Evolutionary conservation across 2,888 invertebrate species (phyloP).

Genomic region (Argyra leucocephala): DNA sequence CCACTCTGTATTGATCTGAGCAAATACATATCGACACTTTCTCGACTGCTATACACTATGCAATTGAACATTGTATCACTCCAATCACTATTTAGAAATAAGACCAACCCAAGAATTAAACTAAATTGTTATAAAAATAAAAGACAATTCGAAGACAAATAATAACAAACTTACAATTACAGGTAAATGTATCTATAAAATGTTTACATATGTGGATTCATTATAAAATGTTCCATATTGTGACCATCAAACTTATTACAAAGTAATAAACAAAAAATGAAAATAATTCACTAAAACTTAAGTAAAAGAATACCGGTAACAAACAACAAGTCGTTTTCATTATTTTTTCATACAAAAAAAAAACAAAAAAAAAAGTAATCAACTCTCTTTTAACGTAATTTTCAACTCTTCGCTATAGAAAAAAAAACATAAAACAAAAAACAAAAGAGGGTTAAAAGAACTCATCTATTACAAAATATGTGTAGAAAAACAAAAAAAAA

Average conservation of each 20-base stretch:
- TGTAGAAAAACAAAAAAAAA: neutral
- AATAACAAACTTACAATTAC: too few relatives aligned
- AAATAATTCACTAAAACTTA: too few relatives aligned
- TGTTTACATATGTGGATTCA: too few relatives aligned
- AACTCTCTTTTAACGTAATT: neutral
- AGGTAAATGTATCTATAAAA: too few relatives aligned
- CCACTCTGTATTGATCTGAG: too few relatives aligned
- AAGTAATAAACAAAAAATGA: neutral
- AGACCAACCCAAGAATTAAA: too few relatives aligned
- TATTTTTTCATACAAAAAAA: neutral
- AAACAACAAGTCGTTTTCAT: neutral
- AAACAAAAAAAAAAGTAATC: neutral
- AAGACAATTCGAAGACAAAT: too few relatives aligned
- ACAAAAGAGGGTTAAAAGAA: constrained; percentile 2
- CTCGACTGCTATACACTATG: too few relatives aligned
- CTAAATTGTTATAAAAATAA: too few relatives aligned
- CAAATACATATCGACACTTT: too few relatives aligned
- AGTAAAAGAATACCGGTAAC: neutral
- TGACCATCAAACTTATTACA: neutral
- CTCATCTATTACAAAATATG: neutral
- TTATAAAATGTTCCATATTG: neutral
- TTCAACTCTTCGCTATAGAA: neutral
- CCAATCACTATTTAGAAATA: too few relatives aligned
- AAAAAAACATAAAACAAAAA: neutral
- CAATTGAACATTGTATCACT: too few relatives aligned